These are phyloP conservation scores for Drosophila nigrodunni DNA, from an alignment of 1,140 invertebrate genomes.

Conservation along the genomic window DNA sequence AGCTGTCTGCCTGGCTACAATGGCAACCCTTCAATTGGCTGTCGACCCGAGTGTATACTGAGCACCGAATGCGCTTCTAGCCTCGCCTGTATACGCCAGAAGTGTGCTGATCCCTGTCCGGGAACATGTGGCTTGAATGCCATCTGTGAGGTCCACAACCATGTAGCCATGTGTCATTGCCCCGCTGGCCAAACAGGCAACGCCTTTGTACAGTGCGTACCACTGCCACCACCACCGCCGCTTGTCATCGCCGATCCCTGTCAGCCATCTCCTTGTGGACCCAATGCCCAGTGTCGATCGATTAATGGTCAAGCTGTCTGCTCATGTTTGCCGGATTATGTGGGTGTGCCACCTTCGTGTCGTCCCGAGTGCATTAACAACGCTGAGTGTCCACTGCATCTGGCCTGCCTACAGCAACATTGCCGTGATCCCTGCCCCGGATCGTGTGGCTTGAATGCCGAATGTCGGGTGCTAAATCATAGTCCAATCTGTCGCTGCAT, in stretches of 20 bases:
- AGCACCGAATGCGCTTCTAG: slow-evolving; percentile 91
- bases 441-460: slow-evolving; percentile 88
- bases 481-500: slow-evolving; percentile 90
- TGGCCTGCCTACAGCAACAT: slow-evolving; percentile 86
- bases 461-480: slow-evolving; percentile 92
- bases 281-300: slow-evolving; percentile 86
- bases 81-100: slow-evolving; percentile 90
- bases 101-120: slow-evolving; percentile 90
- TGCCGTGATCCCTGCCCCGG: slow-evolving; percentile 87
- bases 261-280: slow-evolving; percentile 87
- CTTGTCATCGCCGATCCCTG: slow-evolving; percentile 85
- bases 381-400: slow-evolving; percentile 86
- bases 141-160: slow-evolving; percentile 91
- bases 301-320: slow-evolving; percentile 85
- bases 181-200: slow-evolving; percentile 74
- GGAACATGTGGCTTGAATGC: slow-evolving; percentile 90
- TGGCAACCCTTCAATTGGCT: slow-evolving; percentile 89
- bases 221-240: slow-evolving; percentile 61
- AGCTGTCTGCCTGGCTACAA: slow-evolving; percentile 87
- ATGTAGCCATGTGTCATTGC: slow-evolving; percentile 84
- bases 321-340: slow-evolving; percentile 85
- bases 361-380: slow-evolving; percentile 87
- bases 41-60: slow-evolving; percentile 92
- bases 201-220: slow-evolving; percentile 67
- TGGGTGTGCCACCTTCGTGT: slow-evolving; percentile 86